Base-by-base conservation (phyloP, 2,113 vertebrate species). In the Pomatostomus ruficeps region DNA sequence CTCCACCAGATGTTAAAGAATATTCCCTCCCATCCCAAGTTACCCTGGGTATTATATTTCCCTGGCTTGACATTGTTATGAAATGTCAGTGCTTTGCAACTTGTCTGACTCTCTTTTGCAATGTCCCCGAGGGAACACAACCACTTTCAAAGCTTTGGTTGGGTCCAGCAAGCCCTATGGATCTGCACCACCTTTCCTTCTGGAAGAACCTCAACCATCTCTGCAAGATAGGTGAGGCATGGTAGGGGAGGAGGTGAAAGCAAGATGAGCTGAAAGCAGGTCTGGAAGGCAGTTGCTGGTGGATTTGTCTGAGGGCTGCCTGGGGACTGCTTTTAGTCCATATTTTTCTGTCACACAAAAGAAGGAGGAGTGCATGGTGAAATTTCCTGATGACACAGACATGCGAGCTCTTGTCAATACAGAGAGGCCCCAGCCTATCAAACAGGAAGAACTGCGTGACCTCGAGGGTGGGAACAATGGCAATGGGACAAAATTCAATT, bases 361-460 rank as follows among this genome's bases (percentile, higher is more conserved):
- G 85, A 95, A 94, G 95, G 95, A 95, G 95, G 92, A 80, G 88
- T 31, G 59, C 46, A 5, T 70, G 33, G 1, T 40, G 90, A 94
- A 76, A 90, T 90, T 96, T 97, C 92, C 96, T 93, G 92, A 90
- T 94, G 95, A 86, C 88, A 97, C 82, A 93, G 88, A 45, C 86
- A 31, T 61, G 45, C 4, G 3, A 88, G 88, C 3, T 3, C 90
- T 66, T 85, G 91, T 97, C 95, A 88, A 95, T 95, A 61, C 86
- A 73, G 36, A 76, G 90, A 70, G 88, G 92, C 67, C 76, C 65
- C 82, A 46, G 94, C 49, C 92, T 93, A 94, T 94, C 95, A 95
- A 86, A 77, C 94, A 97, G 95, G 96, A 96, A 97, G 88, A 86
- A 91, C 85, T 77, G 85, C 0, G 1, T 92, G 94, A 93, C 95